Conservation (phyloP, 2,888 invertebrate species). For the Oligia latruncula region DNA sequence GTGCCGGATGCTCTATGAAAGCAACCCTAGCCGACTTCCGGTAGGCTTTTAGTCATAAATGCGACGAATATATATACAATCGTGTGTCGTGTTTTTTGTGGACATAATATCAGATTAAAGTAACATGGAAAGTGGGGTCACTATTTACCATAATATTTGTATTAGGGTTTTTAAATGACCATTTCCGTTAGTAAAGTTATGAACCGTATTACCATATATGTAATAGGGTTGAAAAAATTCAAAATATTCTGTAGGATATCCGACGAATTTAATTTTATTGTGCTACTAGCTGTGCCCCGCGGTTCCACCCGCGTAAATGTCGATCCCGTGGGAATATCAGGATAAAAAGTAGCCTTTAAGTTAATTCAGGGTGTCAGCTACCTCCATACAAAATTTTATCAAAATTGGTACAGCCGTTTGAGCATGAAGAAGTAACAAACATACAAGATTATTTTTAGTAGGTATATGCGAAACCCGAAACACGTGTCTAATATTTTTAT, state of each 20-base stretch:
- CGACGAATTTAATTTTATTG: neutral
- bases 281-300: no score
- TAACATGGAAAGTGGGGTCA: constrained; percentile 14
- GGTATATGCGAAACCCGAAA: no score
- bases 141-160: constrained; percentile 23
- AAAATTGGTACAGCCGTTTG: no score
- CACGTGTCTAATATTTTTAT: no score
- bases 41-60: constrained; percentile 68
- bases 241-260: neutral
- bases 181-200: constrained; percentile 17
- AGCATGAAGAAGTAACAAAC: no score
- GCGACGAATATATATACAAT: constrained; percentile 53
- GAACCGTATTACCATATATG: no score
- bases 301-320: no score
- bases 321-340: no score
- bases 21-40: constrained; percentile 71
- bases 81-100: constrained; percentile 45
- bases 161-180: neutral
- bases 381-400: no score
- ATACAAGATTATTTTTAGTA: no score
- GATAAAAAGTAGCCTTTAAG: no score
- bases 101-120: constrained; percentile 26
- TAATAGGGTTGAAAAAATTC: neutral
- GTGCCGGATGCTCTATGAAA: constrained; percentile 71
- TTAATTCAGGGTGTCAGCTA: no score